phyloP scores from a whole-genome alignment of 2,113 vertebrate genomes.

The Silurus asotus region DNA sequence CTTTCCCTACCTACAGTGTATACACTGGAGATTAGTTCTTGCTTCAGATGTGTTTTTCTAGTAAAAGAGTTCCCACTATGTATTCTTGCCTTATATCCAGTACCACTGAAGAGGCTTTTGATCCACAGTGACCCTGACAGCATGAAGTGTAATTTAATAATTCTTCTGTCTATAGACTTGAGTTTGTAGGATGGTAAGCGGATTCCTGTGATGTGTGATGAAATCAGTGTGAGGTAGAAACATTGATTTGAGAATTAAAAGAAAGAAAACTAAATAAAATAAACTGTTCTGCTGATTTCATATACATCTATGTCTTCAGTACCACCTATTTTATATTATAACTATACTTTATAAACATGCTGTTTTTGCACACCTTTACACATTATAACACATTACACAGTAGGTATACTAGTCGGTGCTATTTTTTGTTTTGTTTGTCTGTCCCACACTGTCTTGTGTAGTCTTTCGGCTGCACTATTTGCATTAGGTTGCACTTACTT shows the following conservation, averaged over 20 bases:
- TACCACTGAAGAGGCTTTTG: neutral
- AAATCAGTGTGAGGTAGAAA: neutral
- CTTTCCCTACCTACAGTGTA: neutral
- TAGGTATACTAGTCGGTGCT: no score
- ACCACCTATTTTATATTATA: no score
- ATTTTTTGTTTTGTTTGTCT: no score
- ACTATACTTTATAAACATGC: no score
- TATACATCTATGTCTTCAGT: no score
- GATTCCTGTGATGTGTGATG: neutral
- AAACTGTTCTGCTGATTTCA: no score
- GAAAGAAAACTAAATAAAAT: no score
- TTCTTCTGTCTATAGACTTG: neutral
- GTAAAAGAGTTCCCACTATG: neutral
- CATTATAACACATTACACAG: no score
- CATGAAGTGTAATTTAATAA: neutral
- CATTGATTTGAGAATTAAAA: neutral
- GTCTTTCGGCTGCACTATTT: no score
- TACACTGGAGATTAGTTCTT: neutral
- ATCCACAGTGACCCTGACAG: neutral
- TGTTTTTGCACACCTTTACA: no score
- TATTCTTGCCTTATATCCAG: neutral
- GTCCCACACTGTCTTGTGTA: no score
- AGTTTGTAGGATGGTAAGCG: neutral
- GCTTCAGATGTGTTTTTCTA: neutral
- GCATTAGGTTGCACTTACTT: no score